A percentile compares a stretch with the other conserved stretches of the same genome.
Evolutionary conservation across 1,140 invertebrate species (phyloP).

Genomic region (Arion vulgaris): DNA sequence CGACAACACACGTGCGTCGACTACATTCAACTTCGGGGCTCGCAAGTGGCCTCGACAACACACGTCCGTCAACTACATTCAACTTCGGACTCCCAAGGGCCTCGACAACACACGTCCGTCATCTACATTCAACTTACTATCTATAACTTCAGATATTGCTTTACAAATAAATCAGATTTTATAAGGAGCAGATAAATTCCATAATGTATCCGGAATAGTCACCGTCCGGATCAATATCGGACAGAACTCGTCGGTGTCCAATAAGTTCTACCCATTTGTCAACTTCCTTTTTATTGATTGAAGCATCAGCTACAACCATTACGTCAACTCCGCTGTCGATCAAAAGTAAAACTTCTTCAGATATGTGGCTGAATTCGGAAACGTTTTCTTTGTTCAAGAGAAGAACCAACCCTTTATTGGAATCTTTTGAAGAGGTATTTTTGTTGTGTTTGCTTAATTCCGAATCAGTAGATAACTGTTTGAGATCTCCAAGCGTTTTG

Average conservation of each 20-base stretch:
- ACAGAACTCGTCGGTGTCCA: not conserved
- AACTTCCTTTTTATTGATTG: not conserved
- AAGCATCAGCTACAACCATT: not conserved
- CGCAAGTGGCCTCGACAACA: too few relatives aligned
- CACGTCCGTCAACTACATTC: too few relatives aligned
- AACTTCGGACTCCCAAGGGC: too few relatives aligned
- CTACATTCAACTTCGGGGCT: too few relatives aligned
- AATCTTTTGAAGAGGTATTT: not conserved
- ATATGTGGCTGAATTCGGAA: not conserved
- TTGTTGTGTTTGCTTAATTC: not conserved
- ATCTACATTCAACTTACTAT: too few relatives aligned
- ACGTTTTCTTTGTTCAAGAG: slow-evolving; percentile 7
- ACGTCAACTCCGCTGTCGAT: not conserved
- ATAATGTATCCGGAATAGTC: slow-evolving; percentile 29
- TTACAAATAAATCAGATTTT: not conserved
- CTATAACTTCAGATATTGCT: too few relatives aligned
- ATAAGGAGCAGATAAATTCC: slow-evolving; percentile 26
- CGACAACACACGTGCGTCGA: too few relatives aligned
- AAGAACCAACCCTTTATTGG: slow-evolving; percentile 21
- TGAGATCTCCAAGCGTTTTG: not conserved
- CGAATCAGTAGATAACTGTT: not conserved
- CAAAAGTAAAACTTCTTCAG: slow-evolving; percentile 10
- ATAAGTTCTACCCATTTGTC: slow-evolving; percentile 6
- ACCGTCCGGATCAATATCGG: not conserved
- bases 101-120: too few relatives aligned